Conservation (phyloP, 1,140 invertebrate genomes). For the Bradysia coprophila region DNA sequence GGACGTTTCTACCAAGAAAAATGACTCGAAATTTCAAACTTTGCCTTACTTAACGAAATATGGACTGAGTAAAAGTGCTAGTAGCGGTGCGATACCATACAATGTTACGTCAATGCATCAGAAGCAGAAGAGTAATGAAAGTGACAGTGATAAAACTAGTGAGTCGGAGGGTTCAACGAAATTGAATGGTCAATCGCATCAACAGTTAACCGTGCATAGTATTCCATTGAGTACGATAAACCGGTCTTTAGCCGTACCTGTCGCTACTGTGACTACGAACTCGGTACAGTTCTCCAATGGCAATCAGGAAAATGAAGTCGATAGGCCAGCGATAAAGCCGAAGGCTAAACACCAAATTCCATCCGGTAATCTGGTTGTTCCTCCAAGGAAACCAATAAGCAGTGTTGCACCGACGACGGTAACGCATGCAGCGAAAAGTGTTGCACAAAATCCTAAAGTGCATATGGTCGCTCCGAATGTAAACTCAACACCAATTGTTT, state of each 20-base stretch:
- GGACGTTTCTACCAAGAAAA: conserved; percentile 38
- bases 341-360: conserved; percentile 11
- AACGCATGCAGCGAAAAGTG: conserved; percentile 45
- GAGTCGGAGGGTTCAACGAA: conserved; percentile 12
- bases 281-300: conserved; percentile 5
- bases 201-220: conserved; percentile 41
- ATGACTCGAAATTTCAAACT: conserved; percentile 85
- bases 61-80: conserved; percentile 8
- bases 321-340: conserved; percentile 12
- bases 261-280: conserved; percentile 3
- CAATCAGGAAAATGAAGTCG: conserved; percentile 5
- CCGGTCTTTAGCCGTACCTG: conserved; percentile 25
- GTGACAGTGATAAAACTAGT: conserved; percentile 3
- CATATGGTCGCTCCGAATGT: conserved; percentile 22
- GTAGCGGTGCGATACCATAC: neutral
- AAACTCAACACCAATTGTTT: conserved; percentile 19
- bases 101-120: conserved; percentile 16
- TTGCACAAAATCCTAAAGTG: conserved; percentile 34
- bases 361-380: conserved; percentile 15
- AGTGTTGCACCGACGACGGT: conserved; percentile 60
- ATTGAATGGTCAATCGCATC: conserved; percentile 15
- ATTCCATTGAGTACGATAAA: conserved; percentile 43
- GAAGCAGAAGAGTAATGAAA: conserved; percentile 12
- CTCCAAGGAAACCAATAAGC: conserved; percentile 52
- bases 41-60: conserved; percentile 79